Base-by-base conservation (phyloP, 2,797 vertebrate genomes). In the Clarias fuscus region DNA sequence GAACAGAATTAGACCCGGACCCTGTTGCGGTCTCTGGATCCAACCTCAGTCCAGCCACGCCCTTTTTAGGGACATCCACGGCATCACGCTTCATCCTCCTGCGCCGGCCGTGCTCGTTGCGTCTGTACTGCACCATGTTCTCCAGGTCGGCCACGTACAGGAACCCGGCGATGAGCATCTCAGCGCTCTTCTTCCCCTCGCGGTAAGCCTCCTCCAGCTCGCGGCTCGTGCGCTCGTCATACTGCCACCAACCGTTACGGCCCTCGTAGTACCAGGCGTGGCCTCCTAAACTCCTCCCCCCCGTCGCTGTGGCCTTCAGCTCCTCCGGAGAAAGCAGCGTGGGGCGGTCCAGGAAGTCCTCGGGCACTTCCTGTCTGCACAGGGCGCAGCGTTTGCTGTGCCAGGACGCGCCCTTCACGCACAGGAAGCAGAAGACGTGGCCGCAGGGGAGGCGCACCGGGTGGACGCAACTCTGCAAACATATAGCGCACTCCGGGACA, bases 201-300 rank as follows among this genome's bases (percentile, higher is more conserved):
- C 95, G 91, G 83, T 97, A 97, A 43, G 98, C 97, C 86, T 99
- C 98, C 93, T 99, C 98, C 91, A 99, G 94, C 93, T 99, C 98
- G 59, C 95, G 95, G 92, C 95, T 99, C 87, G 97, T 98, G 85
- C 98, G 96, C 91, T 99, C 98, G 59, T 99, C 98, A 27, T 99
- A 99, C 91, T 99, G 98, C 98, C 98, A 99, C 98, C 98, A 99
- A 85, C 98, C 98, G n/a, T 98, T 99, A 90, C 97, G 96, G 59
- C 98, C 98, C 93, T 98, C 98, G 1, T 99, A 99, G 94, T 99
- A 99, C 98, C 98, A 99, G 0, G 97, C 97, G 15, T 97, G 95
- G 85, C 97, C 94, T 93, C 82, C 7, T 91, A 92, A 14, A 82
- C 91, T 1, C 92, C 93, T 4, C 94, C 95, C 91, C n/a, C 98